phyloP scores from a whole-genome alignment of 2,797 vertebrate species.

The Astyanax mexicanus region DNA sequence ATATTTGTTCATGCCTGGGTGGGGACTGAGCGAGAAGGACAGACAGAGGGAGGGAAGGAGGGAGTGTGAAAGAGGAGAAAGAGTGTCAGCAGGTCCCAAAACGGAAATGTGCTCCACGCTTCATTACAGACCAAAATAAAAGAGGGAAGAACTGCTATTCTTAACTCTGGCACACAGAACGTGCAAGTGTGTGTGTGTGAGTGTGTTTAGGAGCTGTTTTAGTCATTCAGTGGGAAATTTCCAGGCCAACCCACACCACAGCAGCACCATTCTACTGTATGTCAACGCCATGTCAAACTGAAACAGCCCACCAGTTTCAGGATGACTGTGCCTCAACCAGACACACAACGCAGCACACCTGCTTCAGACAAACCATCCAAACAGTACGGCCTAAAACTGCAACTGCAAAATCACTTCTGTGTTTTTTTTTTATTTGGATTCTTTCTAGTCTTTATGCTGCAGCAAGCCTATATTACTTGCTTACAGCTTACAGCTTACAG shows the following conservation, averaged over 20 bases:
- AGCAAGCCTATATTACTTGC: too few species aligned
- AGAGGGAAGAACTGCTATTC: constrained; percentile 33
- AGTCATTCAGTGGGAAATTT: constrained; percentile 38
- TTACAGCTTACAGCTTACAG: too few species aligned
- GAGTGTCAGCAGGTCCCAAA: constrained; percentile 29
- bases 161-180: not conserved
- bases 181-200: constrained; percentile 25
- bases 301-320: not conserved
- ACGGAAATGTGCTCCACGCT: constrained; percentile 27
- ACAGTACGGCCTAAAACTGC: constrained; percentile 8
- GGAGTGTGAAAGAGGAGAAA: not conserved
- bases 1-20: too few species aligned
- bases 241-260: constrained; percentile 20
- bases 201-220: constrained; percentile 14
- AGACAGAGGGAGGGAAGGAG: not conserved
- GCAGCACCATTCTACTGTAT: constrained; percentile 3
- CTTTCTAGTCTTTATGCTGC: too few species aligned
- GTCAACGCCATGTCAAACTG: constrained; percentile 5
- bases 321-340: not conserved
- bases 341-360: constrained; percentile 15
- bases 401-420: not conserved
- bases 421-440: too few species aligned
- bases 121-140: constrained; percentile 43
- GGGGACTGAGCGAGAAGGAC: constrained; percentile 62
- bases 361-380: constrained; percentile 11